Evolutionary conservation across 2,113 vertebrate genomes (phyloP), one percentile per base, ranked within the genome.

Genomic region (Egretta garzetta): DNA sequence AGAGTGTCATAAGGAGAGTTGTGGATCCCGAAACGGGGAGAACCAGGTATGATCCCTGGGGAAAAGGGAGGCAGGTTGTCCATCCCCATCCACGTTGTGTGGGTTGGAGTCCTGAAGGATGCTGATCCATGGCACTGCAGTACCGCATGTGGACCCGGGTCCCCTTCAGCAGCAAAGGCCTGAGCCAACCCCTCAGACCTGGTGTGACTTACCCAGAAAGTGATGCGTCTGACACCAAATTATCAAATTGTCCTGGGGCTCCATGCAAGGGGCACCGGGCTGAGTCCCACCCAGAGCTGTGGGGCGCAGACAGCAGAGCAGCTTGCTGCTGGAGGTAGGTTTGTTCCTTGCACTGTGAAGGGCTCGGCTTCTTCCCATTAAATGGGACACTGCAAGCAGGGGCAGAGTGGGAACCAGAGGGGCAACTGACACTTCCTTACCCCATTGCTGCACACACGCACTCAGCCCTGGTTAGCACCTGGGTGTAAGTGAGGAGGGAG

Each of bases 1-100:
- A 99, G 98, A 99, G 99, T 0, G 85, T 99, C 80, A 99, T 99
- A 70, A 99, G 99, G 90, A 98, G 97, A 92, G 99, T 99, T 6
- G 96, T 99, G 72, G 99, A 99, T 96, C 99, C 99, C 0, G 99
- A 99, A 95, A 99, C 99, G 0, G 99, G 99, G 19, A 98, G 99
- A 52, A 99, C 99, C 91, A 99, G 99, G 99, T 99, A 86, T 12
- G 83, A 7, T 13, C 28, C 41, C 24, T 32, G 58, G 37, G 84
- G 11, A 39, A 9, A 2, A 17, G 30, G 49, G 63, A 45, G 14
- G 9, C 1, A 12, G 20, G 6, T 11, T 37, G n/a, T 27, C 68
- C 26, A 7, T 68, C 33, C 19, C 26, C 19, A 6, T 9, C 47
- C 8, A 0, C 21, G 33, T 15, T 23, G 19, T 2, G n/a, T 4